Percentiles rank a stretch among this genome's conserved stretches.
Conservation (phyloP, 2,113 vertebrate species). For the Brachypteracias leptosomus region DNA sequence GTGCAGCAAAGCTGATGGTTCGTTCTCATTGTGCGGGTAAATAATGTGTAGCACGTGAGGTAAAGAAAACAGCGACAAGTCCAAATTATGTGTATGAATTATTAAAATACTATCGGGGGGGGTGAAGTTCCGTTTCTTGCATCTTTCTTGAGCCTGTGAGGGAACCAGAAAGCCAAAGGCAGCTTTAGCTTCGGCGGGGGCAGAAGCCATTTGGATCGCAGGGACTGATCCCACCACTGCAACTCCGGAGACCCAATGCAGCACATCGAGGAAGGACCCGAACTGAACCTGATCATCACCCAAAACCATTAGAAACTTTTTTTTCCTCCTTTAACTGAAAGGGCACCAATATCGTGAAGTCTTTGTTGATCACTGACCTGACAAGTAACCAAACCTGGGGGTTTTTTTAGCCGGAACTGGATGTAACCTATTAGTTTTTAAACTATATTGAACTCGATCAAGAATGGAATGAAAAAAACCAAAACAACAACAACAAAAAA, state of each 20-base stretch:
- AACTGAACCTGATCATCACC: not conserved
- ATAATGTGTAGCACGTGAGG: too few species aligned
- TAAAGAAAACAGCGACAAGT: too few species aligned
- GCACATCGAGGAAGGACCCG: not conserved
- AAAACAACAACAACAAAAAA: too few species aligned
- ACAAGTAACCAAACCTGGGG: not conserved
- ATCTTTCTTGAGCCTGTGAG: fast-evolving
- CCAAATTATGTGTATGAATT: too few species aligned
- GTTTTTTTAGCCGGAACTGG: not conserved
- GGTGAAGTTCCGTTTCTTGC: not conserved
- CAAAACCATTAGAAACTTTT: not conserved
- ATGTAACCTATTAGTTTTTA: not conserved
- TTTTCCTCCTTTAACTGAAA: not conserved
- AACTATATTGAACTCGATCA: not conserved
- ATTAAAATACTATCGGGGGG: not conserved
- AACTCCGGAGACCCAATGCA: too few species aligned
- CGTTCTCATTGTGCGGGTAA: too few species aligned
- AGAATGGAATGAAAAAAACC: not conserved
- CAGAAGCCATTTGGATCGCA: not conserved
- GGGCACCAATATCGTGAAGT: not conserved
- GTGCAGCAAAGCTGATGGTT: too few species aligned
- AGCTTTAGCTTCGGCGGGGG: too few species aligned
- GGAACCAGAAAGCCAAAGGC: not conserved
- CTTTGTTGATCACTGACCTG: not conserved
- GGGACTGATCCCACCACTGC: not conserved